phyloP scores from a whole-genome alignment of 2,797 vertebrate species.

The Pteropus rufus region DNA sequence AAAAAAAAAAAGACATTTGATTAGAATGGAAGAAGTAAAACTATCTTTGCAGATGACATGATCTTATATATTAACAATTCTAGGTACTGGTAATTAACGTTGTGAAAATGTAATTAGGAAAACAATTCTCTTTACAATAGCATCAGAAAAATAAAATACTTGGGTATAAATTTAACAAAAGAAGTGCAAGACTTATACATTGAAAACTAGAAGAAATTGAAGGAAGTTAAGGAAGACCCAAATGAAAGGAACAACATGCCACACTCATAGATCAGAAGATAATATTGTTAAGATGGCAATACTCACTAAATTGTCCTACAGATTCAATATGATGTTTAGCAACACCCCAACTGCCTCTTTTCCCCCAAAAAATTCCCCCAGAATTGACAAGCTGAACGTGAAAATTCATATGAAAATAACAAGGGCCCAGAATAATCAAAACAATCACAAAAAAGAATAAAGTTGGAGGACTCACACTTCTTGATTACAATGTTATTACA shows the following conservation, averaged over 20 bases:
- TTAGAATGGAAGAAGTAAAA: not conserved
- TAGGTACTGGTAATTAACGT: not conserved
- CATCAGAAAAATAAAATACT: not conserved
- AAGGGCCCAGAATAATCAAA: not conserved
- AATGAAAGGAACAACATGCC: not conserved
- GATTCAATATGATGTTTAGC: not conserved
- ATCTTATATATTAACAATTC: not conserved
- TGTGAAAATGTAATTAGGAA: not conserved
- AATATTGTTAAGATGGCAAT: not conserved
- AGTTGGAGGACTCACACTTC: not conserved
- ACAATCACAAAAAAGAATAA: not conserved
- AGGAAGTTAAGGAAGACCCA: not conserved
- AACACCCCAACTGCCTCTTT: not conserved
- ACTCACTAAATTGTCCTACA: not conserved
- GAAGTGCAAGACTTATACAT: not conserved
- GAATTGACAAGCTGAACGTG: not conserved
- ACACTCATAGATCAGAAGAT: not conserved
- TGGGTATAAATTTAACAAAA: not conserved
- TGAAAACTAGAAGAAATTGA: not conserved
- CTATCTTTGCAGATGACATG: not conserved
- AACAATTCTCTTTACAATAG: not conserved
- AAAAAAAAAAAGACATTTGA: not conserved
- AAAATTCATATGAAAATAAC: not conserved
- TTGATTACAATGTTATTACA: not conserved
- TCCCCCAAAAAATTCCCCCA: not conserved